Conservation (phyloP, 2,113 vertebrate species). For the Ceyx melanurus region DNA sequence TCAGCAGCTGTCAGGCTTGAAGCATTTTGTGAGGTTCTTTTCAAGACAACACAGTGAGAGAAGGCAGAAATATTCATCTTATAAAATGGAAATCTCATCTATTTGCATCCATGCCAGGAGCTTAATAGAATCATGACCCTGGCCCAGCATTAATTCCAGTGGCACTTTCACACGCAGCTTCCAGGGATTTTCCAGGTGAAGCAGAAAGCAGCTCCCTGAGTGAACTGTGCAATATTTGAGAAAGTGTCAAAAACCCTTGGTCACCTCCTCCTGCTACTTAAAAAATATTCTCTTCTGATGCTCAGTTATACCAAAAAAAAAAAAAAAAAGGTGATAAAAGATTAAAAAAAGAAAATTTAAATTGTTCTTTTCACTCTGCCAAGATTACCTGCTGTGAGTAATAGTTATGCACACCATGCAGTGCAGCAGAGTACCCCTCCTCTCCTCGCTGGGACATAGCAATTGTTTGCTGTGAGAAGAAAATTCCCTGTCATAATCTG, state of each 20-base stretch:
- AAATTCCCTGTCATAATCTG: background rate
- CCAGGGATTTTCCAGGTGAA: background rate
- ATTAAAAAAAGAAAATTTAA: background rate
- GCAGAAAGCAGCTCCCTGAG: background rate
- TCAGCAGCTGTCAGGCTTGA: background rate
- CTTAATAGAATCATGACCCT: background rate
- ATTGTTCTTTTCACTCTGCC: background rate
- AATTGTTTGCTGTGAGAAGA: background rate
- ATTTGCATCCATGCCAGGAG: background rate
- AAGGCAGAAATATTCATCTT: conserved; percentile 2
- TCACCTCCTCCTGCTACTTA: background rate
- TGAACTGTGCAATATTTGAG: background rate
- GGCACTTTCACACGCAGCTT: conserved; percentile 14
- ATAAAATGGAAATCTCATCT: conserved; percentile 23
- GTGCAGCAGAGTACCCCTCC: background rate
- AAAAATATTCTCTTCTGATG: background rate
- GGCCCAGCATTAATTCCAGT: background rate
- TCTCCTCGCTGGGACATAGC: background rate
- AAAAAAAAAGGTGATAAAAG: background rate
- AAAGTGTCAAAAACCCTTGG: background rate
- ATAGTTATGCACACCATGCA: background rate
- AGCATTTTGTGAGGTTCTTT: background rate
- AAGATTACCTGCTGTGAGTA: background rate
- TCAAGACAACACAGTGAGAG: background rate
- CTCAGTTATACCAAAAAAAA: background rate